A percentile compares a stretch with the other conserved stretches of the same genome.
phyloP scores from a whole-genome alignment of 2,888 invertebrate genomes.

The Mimas tiliae region DNA sequence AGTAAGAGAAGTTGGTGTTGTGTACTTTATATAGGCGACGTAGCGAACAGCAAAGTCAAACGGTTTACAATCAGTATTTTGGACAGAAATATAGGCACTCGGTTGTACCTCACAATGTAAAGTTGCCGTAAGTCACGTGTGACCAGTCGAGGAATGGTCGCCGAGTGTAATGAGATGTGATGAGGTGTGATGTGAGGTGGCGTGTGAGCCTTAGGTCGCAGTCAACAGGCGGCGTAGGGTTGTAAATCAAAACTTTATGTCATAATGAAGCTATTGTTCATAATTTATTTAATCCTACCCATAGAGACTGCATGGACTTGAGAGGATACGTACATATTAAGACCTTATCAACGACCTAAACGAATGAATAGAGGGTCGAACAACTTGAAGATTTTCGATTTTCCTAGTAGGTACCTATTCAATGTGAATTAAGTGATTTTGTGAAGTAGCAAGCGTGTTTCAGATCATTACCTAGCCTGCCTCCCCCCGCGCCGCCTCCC shows the following conservation, averaged over 20 bases:
- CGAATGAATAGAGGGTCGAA: too few relatives aligned
- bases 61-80: slow-evolving; percentile 47
- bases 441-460: not conserved
- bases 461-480: slow-evolving; percentile 25
- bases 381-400: too few relatives aligned
- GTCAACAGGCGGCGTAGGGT: too few relatives aligned
- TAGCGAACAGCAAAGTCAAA: slow-evolving; percentile 29
- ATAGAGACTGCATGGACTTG: too few relatives aligned
- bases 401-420: too few relatives aligned
- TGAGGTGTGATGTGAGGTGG: not conserved
- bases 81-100: slow-evolving; percentile 43
- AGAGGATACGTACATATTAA: too few relatives aligned
- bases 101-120: slow-evolving; percentile 52
- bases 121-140: not conserved
- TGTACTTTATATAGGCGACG: slow-evolving; percentile 25
- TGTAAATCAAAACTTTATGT: too few relatives aligned
- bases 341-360: too few relatives aligned
- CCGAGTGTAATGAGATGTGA: not conserved
- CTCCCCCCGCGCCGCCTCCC: slow-evolving; percentile 36
- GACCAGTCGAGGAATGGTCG: not conserved
- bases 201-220: not conserved
- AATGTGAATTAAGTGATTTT: not conserved
- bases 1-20: slow-evolving; percentile 36
- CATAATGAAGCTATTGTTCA: not conserved
- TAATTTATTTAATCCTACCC: not conserved